A percentile compares a stretch with the other conserved stretches of the same genome.
These are phyloP conservation scores for Adelosebastes latens DNA, from an alignment of 2,797 vertebrate species.

Conservation along the genomic window DNA sequence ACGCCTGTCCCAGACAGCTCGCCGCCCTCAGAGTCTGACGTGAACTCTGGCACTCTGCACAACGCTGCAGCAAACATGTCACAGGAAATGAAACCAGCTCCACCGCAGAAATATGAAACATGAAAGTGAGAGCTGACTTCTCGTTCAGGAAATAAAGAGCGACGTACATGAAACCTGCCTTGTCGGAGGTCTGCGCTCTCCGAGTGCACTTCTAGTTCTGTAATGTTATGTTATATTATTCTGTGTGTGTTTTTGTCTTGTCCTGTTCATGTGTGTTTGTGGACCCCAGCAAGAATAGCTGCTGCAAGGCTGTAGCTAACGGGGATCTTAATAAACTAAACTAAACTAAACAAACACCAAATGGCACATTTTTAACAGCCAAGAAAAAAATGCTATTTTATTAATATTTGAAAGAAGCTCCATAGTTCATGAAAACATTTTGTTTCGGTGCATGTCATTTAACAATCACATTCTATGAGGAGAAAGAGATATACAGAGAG, in stretches of 20 bases:
- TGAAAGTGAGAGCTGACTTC: rapidly evolving
- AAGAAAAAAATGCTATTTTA: constrained; percentile 97
- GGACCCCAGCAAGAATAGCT: no score
- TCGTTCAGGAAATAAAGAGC: not conserved
- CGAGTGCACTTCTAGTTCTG: no score
- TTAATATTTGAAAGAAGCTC: constrained; percentile 98
- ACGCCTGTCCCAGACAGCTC: constrained; percentile 72
- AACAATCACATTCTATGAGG: constrained; percentile 99
- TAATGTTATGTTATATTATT: no score
- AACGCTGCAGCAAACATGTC: not conserved
- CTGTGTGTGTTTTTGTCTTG: not conserved
- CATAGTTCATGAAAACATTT: constrained; percentile 95
- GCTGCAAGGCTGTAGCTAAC: no score
- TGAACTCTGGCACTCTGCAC: not conserved
- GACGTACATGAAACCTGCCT: no score
- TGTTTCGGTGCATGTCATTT: constrained; percentile 93
- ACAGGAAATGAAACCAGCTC: not conserved
- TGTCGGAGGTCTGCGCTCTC: no score
- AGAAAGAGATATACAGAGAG: constrained; percentile 91
- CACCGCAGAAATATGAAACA: not conserved
- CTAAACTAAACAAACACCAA: not conserved
- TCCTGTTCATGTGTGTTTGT: no score
- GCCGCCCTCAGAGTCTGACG: constrained; percentile 30
- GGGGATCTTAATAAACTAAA: no score
- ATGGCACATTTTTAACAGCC: constrained; percentile 83